Evolutionary conservation across 1,140 invertebrate species (phyloP).

Genomic region (Aphaenogaster rudis): DNA sequence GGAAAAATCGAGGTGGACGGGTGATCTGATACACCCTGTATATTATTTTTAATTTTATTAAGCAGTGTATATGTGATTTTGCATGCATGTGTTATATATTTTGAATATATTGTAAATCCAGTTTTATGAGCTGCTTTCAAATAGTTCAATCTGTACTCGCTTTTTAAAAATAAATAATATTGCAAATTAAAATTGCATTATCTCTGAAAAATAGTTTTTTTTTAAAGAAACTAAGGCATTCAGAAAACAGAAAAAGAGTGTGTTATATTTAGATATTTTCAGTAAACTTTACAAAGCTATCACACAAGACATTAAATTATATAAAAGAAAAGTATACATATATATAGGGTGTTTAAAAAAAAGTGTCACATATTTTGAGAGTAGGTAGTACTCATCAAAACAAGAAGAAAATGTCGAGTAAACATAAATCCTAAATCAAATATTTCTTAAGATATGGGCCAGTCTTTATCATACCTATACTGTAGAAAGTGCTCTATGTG

Average conservation of each 20-base stretch:
- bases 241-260: background rate
- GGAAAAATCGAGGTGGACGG: too few relatives aligned
- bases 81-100: background rate
- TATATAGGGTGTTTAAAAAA: background rate
- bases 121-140: background rate
- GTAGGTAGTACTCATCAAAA: too few relatives aligned
- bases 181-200: background rate
- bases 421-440: too few relatives aligned
- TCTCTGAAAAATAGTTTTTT: background rate
- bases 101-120: background rate
- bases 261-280: background rate
- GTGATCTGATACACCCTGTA: too few relatives aligned
- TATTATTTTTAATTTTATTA: slow-evolving; percentile 6
- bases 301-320: background rate
- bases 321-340: background rate
- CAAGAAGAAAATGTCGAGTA: too few relatives aligned
- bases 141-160: background rate
- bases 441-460: too few relatives aligned
- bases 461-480: too few relatives aligned
- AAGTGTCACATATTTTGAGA: background rate
- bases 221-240: background rate
- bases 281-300: background rate
- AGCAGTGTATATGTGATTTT: background rate
- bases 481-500: too few relatives aligned
- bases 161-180: background rate